These are phyloP conservation scores for Trissolcus japonicus DNA, from an alignment of 2,888 invertebrate genomes.

Conservation along the genomic window DNA sequence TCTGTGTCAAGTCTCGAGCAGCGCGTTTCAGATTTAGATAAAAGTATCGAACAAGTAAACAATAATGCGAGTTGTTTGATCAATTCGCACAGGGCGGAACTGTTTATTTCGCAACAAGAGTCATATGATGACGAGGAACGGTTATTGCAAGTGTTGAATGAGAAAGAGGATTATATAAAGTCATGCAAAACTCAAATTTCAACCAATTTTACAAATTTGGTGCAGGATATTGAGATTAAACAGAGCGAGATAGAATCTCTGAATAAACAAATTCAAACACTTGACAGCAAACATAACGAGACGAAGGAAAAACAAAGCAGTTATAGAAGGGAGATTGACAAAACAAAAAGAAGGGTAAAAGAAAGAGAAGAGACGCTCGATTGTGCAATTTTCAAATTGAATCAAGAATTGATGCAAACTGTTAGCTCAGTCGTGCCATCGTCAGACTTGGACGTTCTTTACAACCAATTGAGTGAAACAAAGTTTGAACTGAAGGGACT, in stretches of 20 bases:
- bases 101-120: too few relatives aligned
- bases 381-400: slow-evolving; percentile 2
- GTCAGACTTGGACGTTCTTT: slow-evolving; percentile 7
- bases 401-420: slow-evolving; percentile 2
- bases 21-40: too few relatives aligned
- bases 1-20: too few relatives aligned
- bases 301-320: background rate
- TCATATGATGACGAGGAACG: too few relatives aligned
- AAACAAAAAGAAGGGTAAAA: background rate
- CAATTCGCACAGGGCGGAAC: too few relatives aligned
- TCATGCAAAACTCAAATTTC: background rate
- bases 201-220: background rate
- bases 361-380: background rate
- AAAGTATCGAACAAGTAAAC: too few relatives aligned
- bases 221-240: slow-evolving; percentile 3
- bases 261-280: background rate
- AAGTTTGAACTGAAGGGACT: slow-evolving; percentile 1
- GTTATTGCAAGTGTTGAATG: too few relatives aligned
- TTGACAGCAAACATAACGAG: background rate
- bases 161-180: background rate
- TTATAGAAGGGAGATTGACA: background rate
- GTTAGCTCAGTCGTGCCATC: background rate
- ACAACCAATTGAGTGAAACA: background rate
- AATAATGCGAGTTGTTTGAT: too few relatives aligned
- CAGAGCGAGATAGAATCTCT: background rate